Base-by-base conservation (phyloP, 2,113 vertebrate genomes). In the Platysternon megacephalum region DNA sequence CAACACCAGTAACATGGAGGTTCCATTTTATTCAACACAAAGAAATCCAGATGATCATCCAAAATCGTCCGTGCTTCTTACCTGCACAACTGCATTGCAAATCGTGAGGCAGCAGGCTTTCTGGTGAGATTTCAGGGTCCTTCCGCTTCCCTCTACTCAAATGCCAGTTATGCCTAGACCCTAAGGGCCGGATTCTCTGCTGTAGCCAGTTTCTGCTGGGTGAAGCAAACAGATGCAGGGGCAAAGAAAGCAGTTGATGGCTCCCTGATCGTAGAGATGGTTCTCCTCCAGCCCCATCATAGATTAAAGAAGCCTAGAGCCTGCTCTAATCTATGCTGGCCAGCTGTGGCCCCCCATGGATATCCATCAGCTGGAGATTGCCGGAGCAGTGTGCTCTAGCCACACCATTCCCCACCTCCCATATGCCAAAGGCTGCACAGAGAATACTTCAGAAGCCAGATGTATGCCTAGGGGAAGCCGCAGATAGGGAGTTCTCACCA, bases 261-360 rank as follows among this genome's bases (percentile, higher is more conserved):
- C 53, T 21, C 2, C 9, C 3, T 42, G 22, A n/a, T 49, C 35
- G 49, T 76, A n/a, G 39, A 90, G 11, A 74, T 93, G 28, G 52
- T 12, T 5, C 13, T 3, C 14, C 16, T 1, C 1, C 8, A 4
- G 39, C 42, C 74, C 74, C 42, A 46, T 8, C 42, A 78, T 42
- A 29, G 42, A 14, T 46, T 44, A 78, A 28, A 78, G 12, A 44
- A 44, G 72, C 72, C 22, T 6, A 44, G 22, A 76, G 68, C 21
- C 24, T 44, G 85, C 83, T 93, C 46, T 65, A 82, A 46, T 91
- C 72, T 94, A 48, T 91, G 51, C 56, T 89, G 81, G 85, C 88
- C 87, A 84, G 42, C 5, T 82, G 58, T 89, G 39, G 35, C 56
- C 84, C 39, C 56, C 65, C 88, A 53, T 83, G 68, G 74, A 49